Evolutionary conservation across 2,113 vertebrate species (phyloP), one percentile per base, ranked within the genome.

Genomic region (Coptodon rendalli): DNA sequence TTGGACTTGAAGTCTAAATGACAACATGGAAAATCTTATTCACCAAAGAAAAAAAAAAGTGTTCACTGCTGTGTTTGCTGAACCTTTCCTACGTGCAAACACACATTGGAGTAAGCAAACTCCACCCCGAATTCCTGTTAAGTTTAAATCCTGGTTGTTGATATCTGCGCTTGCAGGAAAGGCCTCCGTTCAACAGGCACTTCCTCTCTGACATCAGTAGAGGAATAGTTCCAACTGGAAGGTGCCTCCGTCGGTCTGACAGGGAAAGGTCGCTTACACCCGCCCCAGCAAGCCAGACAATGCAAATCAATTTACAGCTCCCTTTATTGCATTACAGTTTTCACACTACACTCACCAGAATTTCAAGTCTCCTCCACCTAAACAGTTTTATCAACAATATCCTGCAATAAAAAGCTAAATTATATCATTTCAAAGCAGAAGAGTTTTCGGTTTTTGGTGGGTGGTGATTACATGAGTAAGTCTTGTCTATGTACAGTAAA

Each of bases 131-230:
- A 91, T 95, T 95, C 92, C 90, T 91, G 81, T 78, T 76, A 92
- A 84, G 89, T 91, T 82, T 82, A 88, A 91, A 83, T 88, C 82
- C 84, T 61, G 86, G 73, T 88, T 84, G 88, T 87, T 89, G 84
- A 92, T 17, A 86, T 91, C 78, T 76, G 71, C 10, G 36, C 29
- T 4, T 24, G 82, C 92, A 92, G 94, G 94, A 95, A 95, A 91
- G 83, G 89, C 91, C 89, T 95, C 90, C 86, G 89, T 94, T 94
- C 92, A 89, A 82, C 90, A 94, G 93, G 93, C 91, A 94, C 95
- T 96, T 96, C 96, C 95, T 96, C 89, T 90, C 82, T 95, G 94
- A 96, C 94, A 96, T 93, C 88, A 93, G 78, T 57, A 88, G 85
- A 36, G 36, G 61, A 82, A 84, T 92, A 94, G 93, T 95, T 95